Base-by-base conservation (phyloP, 2,797 vertebrate species). In the Pteropus rufus region DNA sequence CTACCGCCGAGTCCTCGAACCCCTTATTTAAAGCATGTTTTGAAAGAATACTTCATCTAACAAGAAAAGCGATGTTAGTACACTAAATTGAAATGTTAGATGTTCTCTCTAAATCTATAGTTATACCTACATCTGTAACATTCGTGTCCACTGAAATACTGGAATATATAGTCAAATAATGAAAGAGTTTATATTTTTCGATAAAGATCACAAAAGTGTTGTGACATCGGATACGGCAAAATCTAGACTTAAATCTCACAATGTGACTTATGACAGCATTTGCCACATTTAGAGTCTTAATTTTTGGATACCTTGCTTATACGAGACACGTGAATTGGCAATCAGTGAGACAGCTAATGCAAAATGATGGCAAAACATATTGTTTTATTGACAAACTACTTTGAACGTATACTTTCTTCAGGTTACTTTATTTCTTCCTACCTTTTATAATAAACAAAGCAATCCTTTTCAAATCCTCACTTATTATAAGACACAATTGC, bases 401-500 rank as follows among this genome's bases (percentile, higher is more conserved):
- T 87, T 69, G 44, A 95, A 93, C 75, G 41, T 23, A 26, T 84
- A 67, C 81, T 94, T 93, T 87, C 80, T 88, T 86, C 73, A 95
- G 54, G 36, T 86, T 88, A 41, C 34, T 84, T 34, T 64, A 58
- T 9, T 21, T 94, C 34, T 58, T 69, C 15, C 24, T 23, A 49
- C 26, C 65, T 97, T 95, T 95, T 60, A 88, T 70, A 70, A 94
- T 91, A 94, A 97, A 96, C 96, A 97, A 96, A 97, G 60, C 73
- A 81, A 36, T 7, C 16, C 15, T 69, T 79, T 80, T 70, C 95
- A 41, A 76, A 65, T 65, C 18, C 41, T 90, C 84, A 94, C 96
- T 97, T 95, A 92, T 95, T 94, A 91, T 92, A 91, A 97, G 96
- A 94, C 26, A 79, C 83, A 87, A 95, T 56, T 95, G 93, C 92